A percentile compares a stretch with the other conserved stretches of the same genome.
Conservation (phyloP, 2,797 vertebrate genomes). For the Lacerta agilis region DNA sequence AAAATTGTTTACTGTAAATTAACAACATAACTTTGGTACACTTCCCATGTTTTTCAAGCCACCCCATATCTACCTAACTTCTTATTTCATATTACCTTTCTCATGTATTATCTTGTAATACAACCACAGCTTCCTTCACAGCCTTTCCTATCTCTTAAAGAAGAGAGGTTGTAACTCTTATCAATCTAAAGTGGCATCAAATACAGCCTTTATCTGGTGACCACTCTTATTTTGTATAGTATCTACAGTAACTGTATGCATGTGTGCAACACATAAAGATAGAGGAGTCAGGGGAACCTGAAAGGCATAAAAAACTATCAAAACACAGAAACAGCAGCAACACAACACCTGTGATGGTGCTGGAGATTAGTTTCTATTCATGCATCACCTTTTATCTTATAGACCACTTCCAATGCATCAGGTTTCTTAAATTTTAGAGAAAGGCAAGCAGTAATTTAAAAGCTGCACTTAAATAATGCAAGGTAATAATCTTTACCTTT, state of each 20-base stretch:
- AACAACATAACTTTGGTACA: not conserved
- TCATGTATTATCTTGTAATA: not conserved
- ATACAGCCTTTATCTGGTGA: not conserved
- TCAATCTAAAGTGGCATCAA: not conserved
- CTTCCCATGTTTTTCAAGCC: not conserved
- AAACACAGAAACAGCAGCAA: not conserved
- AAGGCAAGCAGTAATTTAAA: not conserved
- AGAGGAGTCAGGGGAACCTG: not conserved
- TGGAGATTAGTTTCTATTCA: not conserved
- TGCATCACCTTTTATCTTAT: not conserved
- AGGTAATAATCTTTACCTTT: not conserved
- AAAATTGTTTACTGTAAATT: not conserved
- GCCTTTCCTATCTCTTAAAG: not conserved
- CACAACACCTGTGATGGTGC: not conserved
- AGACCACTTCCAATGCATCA: not conserved
- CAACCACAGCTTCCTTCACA: not conserved
- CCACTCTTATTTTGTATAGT: not conserved
- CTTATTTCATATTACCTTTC: not conserved
- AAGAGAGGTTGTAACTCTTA: not conserved
- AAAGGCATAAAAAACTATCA: not conserved
- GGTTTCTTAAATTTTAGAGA: not conserved
- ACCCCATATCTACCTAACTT: not conserved
- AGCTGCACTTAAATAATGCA: not conserved
- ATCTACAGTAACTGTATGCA: not conserved
- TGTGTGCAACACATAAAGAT: not conserved